Evolutionary conservation across 1,140 invertebrate genomes (phyloP).

Genomic region (Sminthurides bifidus): DNA sequence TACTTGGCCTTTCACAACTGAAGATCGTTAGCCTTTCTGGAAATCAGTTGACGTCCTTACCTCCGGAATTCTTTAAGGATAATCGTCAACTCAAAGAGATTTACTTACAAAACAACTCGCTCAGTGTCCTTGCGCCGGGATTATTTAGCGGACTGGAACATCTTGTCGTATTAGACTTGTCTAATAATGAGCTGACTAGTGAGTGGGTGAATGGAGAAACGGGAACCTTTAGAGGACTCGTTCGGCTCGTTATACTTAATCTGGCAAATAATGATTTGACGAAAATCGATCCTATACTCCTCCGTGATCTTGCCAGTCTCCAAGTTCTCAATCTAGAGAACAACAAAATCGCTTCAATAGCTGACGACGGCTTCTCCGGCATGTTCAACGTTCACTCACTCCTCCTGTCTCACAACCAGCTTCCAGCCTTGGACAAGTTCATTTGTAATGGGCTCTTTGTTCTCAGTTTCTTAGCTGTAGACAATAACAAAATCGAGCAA

Average conservation of each 20-base stretch:
- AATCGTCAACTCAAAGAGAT: constrained; percentile 67
- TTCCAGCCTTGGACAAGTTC: constrained; percentile 49
- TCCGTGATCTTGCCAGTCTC: constrained; percentile 55
- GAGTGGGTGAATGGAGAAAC: constrained; percentile 80
- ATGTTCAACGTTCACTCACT: constrained; percentile 71
- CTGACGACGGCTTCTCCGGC: constrained; percentile 70
- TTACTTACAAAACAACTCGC: constrained; percentile 72
- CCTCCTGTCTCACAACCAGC: constrained; percentile 70
- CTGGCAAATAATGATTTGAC: constrained; percentile 72
- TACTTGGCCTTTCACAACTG: constrained; percentile 64
- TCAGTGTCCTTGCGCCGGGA: constrained; percentile 70
- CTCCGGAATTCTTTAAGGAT: constrained; percentile 69
- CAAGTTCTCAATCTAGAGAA: constrained; percentile 52
- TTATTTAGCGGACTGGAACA: constrained; percentile 69
- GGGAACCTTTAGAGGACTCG: constrained; percentile 60
- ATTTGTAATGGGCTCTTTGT: constrained; percentile 36
- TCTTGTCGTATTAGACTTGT: constrained; percentile 67
- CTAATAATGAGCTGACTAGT: constrained; percentile 69
- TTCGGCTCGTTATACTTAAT: constrained; percentile 60
- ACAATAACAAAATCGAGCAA: constrained; percentile 66
- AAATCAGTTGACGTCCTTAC: constrained; percentile 67
- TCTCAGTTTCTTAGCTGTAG: constrained; percentile 55
- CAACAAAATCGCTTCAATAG: constrained; percentile 60
- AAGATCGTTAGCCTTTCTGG: constrained; percentile 64
- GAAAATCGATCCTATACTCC: constrained; percentile 57